phyloP scores from a whole-genome alignment of 2,113 vertebrate genomes.

The Periophthalmodon schlosseri region DNA sequence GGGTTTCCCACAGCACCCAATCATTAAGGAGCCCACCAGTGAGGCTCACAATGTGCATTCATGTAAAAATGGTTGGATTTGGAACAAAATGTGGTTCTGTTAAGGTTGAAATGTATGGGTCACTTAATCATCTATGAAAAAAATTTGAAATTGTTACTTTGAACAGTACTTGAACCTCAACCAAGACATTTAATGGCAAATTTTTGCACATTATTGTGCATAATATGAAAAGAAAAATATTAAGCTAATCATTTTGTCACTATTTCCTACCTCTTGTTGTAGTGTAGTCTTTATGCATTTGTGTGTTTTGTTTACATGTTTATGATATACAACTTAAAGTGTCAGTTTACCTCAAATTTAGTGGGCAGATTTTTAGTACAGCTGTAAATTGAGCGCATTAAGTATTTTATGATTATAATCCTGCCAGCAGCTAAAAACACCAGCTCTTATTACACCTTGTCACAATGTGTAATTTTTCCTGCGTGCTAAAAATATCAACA shows the following conservation, averaged over 20 bases:
- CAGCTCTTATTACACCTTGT: slow-evolving; percentile 29
- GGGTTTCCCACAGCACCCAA: background rate
- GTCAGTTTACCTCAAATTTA: background rate
- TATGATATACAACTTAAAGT: background rate
- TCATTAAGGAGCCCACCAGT: background rate
- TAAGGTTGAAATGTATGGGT: background rate
- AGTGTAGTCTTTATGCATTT: background rate
- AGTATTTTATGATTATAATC: slow-evolving; percentile 2
- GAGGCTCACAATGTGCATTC: background rate
- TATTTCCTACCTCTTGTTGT: background rate
- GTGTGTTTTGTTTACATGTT: background rate
- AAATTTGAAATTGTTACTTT: no score
- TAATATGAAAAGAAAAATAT: background rate
- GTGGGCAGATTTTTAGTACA: background rate
- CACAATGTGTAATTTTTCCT: slow-evolving; percentile 22
- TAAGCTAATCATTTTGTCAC: no score
- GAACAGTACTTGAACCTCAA: no score
- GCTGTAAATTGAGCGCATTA: background rate
- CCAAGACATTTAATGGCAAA: no score
- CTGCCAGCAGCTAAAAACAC: slow-evolving; percentile 11
- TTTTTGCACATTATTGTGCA: no score
- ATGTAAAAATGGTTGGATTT: background rate
- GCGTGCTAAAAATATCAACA: slow-evolving; percentile 27
- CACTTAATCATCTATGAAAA: background rate
- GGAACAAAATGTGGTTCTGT: background rate